A percentile compares a stretch with the other conserved stretches of the same genome.
Evolutionary conservation across 2,797 vertebrate species (phyloP).

Genomic region (Smutsia gigantea): DNA sequence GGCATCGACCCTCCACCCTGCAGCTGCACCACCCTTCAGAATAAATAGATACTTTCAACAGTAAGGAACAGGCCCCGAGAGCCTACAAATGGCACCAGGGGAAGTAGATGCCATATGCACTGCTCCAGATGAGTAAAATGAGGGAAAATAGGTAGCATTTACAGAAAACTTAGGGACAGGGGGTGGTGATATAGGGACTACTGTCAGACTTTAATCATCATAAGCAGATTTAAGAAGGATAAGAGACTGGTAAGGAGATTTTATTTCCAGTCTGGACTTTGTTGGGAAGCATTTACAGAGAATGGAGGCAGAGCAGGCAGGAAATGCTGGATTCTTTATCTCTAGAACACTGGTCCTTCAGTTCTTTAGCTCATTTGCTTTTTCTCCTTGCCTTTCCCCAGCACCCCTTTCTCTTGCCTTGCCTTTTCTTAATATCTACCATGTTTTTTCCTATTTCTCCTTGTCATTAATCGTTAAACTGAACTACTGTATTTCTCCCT

Average conservation of each 20-base stretch:
- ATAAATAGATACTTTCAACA: not conserved
- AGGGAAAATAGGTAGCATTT: not conserved
- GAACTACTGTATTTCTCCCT: not conserved
- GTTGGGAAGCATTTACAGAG: not conserved
- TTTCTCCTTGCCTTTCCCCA: not conserved
- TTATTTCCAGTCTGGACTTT: not conserved
- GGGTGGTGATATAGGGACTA: not conserved
- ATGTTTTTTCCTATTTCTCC: not conserved
- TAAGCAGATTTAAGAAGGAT: not conserved
- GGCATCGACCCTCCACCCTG: not conserved
- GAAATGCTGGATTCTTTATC: not conserved
- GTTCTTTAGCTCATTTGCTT: not conserved
- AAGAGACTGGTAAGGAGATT: not conserved
- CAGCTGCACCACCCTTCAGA: not conserved
- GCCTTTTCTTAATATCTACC: not conserved
- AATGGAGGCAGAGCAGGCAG: not conserved
- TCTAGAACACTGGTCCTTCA: not conserved
- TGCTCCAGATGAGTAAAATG: not conserved
- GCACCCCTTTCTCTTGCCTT: not conserved
- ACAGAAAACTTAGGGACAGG: not conserved
- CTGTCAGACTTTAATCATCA: not conserved
- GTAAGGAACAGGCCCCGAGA: not conserved
- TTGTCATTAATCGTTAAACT: not conserved
- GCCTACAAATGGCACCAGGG: not conserved
- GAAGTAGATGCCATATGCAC: not conserved